Percentiles rank a stretch among this genome's conserved stretches.
Conservation (phyloP, 2,113 vertebrate species). For the Gymnogyps californianus region DNA sequence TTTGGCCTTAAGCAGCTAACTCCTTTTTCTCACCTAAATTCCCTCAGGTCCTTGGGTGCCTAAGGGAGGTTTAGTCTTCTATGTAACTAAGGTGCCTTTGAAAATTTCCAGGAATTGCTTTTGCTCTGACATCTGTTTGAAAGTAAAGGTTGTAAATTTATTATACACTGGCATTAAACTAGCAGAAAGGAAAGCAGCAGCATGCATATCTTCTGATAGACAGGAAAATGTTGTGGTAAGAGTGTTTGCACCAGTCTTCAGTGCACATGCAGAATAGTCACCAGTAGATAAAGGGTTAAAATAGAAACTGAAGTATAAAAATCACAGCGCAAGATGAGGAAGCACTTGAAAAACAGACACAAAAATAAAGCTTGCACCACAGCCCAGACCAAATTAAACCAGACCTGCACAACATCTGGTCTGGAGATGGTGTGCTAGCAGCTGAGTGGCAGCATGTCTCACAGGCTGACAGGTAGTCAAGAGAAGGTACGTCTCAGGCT, state of each 20-base stretch:
- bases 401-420: not conserved
- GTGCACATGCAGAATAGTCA: not conserved
- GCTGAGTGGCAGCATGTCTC: not conserved
- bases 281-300: not conserved
- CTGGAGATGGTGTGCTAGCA: constrained; percentile 6
- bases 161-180: not conserved
- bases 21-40: not conserved
- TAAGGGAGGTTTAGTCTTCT: not conserved
- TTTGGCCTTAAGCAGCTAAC: not conserved
- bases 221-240: not conserved
- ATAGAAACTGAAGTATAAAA: not conserved
- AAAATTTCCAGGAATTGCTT: not conserved
- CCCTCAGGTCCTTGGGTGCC: not conserved
- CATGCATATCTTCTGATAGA: not conserved
- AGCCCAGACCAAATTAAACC: not conserved
- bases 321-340: not conserved
- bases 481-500: not conserved
- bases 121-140: not conserved
- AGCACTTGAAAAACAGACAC: not conserved
- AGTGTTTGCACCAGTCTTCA: not conserved
- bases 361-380: not conserved
- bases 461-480: not conserved
- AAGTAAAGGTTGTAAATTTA: not conserved
- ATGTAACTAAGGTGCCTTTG: not conserved
- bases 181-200: not conserved